Conservation (phyloP, 64 coral and sea anemone species). For the Pachyseris speciosa region DNA sequence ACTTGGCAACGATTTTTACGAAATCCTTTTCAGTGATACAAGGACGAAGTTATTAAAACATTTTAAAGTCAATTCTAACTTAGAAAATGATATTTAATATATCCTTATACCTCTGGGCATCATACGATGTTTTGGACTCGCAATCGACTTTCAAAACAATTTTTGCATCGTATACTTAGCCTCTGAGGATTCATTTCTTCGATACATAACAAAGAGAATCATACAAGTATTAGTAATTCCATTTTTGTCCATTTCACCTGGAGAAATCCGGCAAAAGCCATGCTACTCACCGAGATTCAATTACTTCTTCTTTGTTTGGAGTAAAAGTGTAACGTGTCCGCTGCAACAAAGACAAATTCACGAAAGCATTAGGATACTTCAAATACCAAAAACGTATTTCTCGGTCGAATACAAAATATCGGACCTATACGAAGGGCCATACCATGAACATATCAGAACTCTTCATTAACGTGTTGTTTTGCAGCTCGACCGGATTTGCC, state of each 20-base stretch:
- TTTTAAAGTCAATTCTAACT: no score
- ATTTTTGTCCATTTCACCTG: no score
- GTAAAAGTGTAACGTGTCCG: slow-evolving; percentile 80
- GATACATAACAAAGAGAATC: neutral
- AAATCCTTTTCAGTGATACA: no score
- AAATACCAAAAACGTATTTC: neutral
- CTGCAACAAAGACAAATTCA: slow-evolving; percentile 39
- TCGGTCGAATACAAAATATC: neutral
- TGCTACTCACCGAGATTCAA: slow-evolving; percentile 66
- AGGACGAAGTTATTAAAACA: no score
- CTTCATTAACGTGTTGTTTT: neutral
- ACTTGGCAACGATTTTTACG: no score
- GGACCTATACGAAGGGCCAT: neutral
- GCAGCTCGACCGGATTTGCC: neutral
- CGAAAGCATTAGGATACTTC: neutral
- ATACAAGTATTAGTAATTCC: neutral
- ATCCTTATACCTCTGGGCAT: no score
- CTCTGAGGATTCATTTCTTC: no score
- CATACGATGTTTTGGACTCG: neutral
- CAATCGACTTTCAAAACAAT: neutral
- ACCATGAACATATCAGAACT: neutral
- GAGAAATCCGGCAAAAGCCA: neutral
- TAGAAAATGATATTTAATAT: no score
- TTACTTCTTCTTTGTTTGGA: slow-evolving; percentile 87
- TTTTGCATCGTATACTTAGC: neutral